Base-by-base conservation (phyloP, 2,888 invertebrate genomes). In the Hirudinaria manillensis region DNA sequence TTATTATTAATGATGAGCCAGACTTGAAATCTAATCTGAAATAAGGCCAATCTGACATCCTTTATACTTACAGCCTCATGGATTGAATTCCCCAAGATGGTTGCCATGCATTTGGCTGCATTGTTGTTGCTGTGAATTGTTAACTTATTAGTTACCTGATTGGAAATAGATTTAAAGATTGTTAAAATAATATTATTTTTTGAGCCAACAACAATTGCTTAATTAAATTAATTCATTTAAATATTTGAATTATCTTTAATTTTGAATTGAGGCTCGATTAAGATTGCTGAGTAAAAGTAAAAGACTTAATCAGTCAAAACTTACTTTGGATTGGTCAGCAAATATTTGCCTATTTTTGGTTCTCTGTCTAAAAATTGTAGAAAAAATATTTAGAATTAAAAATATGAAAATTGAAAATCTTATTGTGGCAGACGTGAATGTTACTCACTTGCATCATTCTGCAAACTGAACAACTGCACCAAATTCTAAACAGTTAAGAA, bases 261-360 rank as follows among this genome's bases (percentile, higher is more conserved):
- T n/a, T n/a, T n/a, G n/a, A n/a, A 45, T 16, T 45, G 16, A 45
- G 45, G 16, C 3, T 45, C 45, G 13, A 45, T 16, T 45, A 1
- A 16, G 45, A 45, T 45, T 10, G 16, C 3, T 45, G 3, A 45
- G 10, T 45, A 45, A 45, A 36, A 45, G n/a, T n/a, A n/a, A 1
- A 10, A 27, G 61, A n/a, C 29, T 53, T 53, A 16, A 56, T 32
- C 6, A 2, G 10, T 29, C 10, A 2, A 29, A 68, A 21, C 21
- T 38, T 51, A 72, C 72, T 72, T 72, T 55, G 53, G 55, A 27
- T 72, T 72, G 24, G 72, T 72, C 53, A 72, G 72, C 34, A 72
- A n/a, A 45, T 72, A 72, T 29, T 72, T 72, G 45, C 53, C 72
- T 55, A 29, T 3, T 16, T 61, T 61, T 3, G 29, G 2, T 10